Percentiles rank a stretch among this genome's conserved stretches.
These are phyloP conservation scores for Chaetodon trifasciatus DNA, from an alignment of 2,797 vertebrate species.

Conservation along the genomic window DNA sequence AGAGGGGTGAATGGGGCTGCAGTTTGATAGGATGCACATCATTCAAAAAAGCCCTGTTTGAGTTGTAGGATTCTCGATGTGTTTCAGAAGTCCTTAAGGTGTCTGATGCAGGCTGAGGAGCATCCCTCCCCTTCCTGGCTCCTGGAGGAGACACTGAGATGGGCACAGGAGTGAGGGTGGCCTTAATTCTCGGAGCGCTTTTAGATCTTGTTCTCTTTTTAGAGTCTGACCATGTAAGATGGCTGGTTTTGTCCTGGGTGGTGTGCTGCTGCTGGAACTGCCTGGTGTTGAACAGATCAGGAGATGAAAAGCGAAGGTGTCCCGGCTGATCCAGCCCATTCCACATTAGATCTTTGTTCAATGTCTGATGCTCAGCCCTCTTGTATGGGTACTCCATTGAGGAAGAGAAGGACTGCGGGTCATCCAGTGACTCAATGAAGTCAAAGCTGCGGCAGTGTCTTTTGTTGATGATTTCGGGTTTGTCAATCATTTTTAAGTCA, in stretches of 20 bases:
- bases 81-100: slow-evolving; percentile 80
- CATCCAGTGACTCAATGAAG: slow-evolving; percentile 95
- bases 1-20: slow-evolving; percentile 93
- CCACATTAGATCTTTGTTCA: slow-evolving; percentile 84
- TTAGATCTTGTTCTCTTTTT: slow-evolving; percentile 92
- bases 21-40: slow-evolving; percentile 98
- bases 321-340: slow-evolving; percentile 85
- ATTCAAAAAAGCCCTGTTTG: slow-evolving; percentile 89
- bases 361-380: slow-evolving; percentile 79
- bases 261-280: slow-evolving; percentile 76
- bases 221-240: slow-evolving; percentile 83
- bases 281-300: slow-evolving; percentile 84
- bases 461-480: slow-evolving; percentile 93
- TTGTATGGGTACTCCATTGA: slow-evolving; percentile 86
- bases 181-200: slow-evolving; percentile 89
- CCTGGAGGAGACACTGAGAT: slow-evolving; percentile 85
- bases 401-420: slow-evolving; percentile 82
- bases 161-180: slow-evolving; percentile 89
- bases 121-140: slow-evolving; percentile 85
- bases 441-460: slow-evolving; percentile 98
- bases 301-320: slow-evolving; percentile 86
- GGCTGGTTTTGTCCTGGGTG: slow-evolving; percentile 79
- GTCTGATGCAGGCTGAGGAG: slow-evolving; percentile 79
- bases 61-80: slow-evolving; percentile 82
- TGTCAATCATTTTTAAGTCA: slow-evolving; percentile 91